Evolutionary conservation across 2,113 vertebrate species (phyloP).

Genomic region (Pelecanus crispus): DNA sequence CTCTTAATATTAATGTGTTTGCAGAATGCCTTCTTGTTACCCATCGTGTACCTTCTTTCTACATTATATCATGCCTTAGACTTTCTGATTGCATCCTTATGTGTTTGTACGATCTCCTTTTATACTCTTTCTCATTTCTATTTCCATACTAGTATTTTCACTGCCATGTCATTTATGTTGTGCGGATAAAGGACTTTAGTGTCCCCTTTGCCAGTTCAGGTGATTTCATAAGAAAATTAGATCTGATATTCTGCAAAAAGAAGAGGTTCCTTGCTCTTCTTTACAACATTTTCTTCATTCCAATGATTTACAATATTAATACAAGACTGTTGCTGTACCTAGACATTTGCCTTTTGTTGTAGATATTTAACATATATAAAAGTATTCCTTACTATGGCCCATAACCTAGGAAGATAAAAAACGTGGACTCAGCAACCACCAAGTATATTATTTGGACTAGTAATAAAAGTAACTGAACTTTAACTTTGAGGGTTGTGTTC

Average conservation of each 20-base stretch:
- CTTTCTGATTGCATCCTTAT: neutral
- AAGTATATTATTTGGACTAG: slow-evolving; percentile 13
- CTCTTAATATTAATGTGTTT: neutral
- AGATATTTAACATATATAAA: neutral
- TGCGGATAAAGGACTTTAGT: neutral
- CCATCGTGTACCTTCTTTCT: neutral
- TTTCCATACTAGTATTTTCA: neutral
- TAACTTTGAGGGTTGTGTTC: neutral
- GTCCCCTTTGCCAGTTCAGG: neutral
- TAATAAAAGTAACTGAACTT: slow-evolving; percentile 14
- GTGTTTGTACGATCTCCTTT: neutral
- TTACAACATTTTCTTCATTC: neutral
- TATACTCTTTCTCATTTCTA: neutral
- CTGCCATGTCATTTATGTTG: neutral
- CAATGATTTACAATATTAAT: neutral
- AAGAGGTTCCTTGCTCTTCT: neutral
- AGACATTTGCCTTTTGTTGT: neutral
- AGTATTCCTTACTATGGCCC: neutral
- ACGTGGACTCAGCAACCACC: neutral
- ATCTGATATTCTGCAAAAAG: neutral
- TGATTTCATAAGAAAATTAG: neutral
- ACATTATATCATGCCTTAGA: neutral
- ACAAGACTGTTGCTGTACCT: neutral
- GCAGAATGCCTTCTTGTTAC: neutral
- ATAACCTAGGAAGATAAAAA: neutral